These are phyloP conservation scores for Rhinoptilus africanus DNA, from an alignment of 2,113 vertebrate species.

Conservation along the genomic window DNA sequence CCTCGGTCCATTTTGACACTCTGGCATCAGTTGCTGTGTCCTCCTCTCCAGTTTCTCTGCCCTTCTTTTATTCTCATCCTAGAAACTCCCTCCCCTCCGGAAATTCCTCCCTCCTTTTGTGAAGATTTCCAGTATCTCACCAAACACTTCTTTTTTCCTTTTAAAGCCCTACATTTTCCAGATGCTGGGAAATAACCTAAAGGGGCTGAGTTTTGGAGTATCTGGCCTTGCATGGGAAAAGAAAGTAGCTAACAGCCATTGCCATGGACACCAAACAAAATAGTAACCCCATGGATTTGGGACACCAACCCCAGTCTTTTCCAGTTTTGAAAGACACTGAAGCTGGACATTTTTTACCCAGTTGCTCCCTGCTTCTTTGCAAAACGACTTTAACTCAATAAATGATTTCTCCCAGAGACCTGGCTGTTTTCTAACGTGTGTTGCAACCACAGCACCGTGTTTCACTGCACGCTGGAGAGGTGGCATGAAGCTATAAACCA, in stretches of 20 bases:
- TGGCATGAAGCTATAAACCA: not conserved
- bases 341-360: not conserved
- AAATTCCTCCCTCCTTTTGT: not conserved
- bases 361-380: not conserved
- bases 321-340: not conserved
- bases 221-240: not conserved
- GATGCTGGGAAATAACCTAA: not conserved
- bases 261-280: not conserved
- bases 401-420: not conserved
- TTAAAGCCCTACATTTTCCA: not conserved
- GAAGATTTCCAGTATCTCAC: not conserved
- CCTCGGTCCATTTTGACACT: not conserved
- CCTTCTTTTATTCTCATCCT: not conserved
- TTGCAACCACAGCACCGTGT: not conserved
- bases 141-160: not conserved
- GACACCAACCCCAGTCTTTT: not conserved
- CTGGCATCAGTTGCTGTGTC: not conserved
- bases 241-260: not conserved
- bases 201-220: not conserved
- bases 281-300: not conserved
- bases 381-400: not conserved
- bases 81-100: not conserved
- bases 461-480: not conserved
- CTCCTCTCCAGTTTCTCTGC: not conserved
- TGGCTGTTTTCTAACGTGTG: not conserved